Percentiles rank a stretch among this genome's conserved stretches.
Conservation (phyloP, 2,113 vertebrate genomes). For the Sarotherodon lohbergeri region DNA sequence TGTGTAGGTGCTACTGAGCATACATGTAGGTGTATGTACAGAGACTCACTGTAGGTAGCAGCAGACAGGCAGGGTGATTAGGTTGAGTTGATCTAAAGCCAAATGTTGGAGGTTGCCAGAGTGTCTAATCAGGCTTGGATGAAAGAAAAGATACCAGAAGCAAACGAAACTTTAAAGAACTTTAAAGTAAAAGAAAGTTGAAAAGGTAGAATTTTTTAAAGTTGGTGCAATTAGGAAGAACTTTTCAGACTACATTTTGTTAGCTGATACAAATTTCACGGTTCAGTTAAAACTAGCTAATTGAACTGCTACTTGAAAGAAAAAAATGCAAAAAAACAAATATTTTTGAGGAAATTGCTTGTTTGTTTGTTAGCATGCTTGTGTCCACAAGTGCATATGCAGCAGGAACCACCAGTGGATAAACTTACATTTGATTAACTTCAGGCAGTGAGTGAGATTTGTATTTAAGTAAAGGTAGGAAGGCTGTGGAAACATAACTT, state of each 20-base stretch:
- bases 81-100: background rate
- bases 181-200: background rate
- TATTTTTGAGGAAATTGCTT: background rate
- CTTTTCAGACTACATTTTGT: background rate
- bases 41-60: background rate
- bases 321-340: background rate
- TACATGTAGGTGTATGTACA: background rate
- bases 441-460: background rate
- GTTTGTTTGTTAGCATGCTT: background rate
- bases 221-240: background rate
- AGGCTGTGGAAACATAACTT: background rate
- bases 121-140: background rate
- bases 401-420: background rate
- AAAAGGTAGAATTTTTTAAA: background rate
- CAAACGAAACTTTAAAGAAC: background rate
- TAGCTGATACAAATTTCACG: background rate
- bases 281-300: background rate
- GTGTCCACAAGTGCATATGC: background rate
- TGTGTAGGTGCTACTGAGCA: background rate
- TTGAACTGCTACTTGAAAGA: background rate
- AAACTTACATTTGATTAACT: background rate
- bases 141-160: background rate
- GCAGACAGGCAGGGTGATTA: slow-evolving; percentile 8
- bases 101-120: background rate
- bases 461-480: background rate